phyloP scores from a whole-genome alignment of 2,797 vertebrate genomes.

The Parotocinclus haroldoi region DNA sequence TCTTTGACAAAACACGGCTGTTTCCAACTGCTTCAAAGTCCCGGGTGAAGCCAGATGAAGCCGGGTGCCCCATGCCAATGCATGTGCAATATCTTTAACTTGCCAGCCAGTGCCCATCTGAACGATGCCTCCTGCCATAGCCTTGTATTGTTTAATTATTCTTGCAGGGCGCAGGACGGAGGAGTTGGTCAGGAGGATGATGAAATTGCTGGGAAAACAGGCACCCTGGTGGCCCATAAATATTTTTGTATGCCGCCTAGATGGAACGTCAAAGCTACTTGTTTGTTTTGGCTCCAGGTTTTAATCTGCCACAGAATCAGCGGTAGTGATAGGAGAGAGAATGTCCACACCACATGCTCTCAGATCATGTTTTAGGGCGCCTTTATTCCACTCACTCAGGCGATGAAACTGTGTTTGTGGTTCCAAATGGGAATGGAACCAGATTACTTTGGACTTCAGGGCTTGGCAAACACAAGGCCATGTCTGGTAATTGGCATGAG shows the following conservation, averaged over 20 bases:
- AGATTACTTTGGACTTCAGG: constrained; percentile 70
- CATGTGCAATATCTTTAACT: constrained; percentile 52
- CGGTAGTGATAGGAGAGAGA: constrained; percentile 51
- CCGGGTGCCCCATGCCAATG: constrained; percentile 50
- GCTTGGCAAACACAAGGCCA: constrained; percentile 63
- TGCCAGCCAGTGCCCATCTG: constrained; percentile 40
- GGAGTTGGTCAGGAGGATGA: constrained; percentile 33
- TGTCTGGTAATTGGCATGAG: constrained; percentile 70
- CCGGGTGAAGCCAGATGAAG: constrained; percentile 67
- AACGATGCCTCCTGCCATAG: constrained; percentile 47
- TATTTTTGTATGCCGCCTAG: constrained; percentile 14
- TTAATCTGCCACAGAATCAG: constrained; percentile 38
- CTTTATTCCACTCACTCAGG: constrained; percentile 69
- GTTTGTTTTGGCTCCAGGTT: constrained; percentile 19
- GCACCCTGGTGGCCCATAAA: constrained; percentile 11
- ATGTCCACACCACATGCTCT: constrained; percentile 44
- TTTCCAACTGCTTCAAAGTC: constrained; percentile 59
- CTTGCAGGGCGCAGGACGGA: constrained; percentile 56
- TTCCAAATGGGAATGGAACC: constrained; percentile 77
- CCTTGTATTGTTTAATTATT: constrained; percentile 69
- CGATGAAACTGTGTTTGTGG: constrained; percentile 75
- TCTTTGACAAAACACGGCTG: constrained; percentile 58
- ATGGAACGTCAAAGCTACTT: constrained; percentile 31
- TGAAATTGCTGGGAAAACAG: constrained; percentile 36
- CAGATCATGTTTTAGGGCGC: constrained; percentile 63